Evolutionary conservation across 1,140 invertebrate genomes (phyloP).

Genomic region (Drosophila ananassae): DNA sequence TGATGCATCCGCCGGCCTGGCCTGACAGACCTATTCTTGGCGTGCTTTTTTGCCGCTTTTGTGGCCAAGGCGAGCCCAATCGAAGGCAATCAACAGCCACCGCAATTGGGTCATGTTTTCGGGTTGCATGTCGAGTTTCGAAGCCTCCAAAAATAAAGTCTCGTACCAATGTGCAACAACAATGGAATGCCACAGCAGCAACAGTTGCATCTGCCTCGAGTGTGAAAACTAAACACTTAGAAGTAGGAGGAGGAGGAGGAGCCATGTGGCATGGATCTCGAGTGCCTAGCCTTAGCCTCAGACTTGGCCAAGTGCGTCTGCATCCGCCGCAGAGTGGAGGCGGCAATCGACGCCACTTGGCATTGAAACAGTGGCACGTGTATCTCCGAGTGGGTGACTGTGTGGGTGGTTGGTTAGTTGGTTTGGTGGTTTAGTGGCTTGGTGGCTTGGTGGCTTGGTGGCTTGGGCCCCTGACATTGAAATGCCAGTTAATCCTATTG

Average conservation of each 20-base stretch:
- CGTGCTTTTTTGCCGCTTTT: neutral
- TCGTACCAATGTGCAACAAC: constrained; percentile 26
- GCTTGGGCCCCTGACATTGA: constrained; percentile 59
- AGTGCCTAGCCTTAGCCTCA: constrained; percentile 23
- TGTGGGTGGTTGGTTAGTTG: constrained; percentile 1
- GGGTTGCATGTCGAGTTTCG: constrained; percentile 2
- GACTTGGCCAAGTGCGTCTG: constrained; percentile 39
- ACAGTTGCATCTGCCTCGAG: constrained; percentile 50
- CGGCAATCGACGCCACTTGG: constrained; percentile 56
- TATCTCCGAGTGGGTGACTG: neutral
- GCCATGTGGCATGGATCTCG: constrained; percentile 40
- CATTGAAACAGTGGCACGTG: constrained; percentile 67
- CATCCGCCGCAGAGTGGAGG: constrained; percentile 42
- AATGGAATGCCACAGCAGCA: constrained; percentile 21
- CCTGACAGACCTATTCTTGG: constrained; percentile 18
- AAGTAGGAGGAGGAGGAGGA: constrained; percentile 3
- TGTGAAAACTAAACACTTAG: constrained; percentile 51
- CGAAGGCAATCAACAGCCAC: constrained; percentile 6
- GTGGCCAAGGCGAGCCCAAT: constrained; percentile 16
- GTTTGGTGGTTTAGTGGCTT: neutral
- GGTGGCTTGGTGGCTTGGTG: constrained; percentile 25
- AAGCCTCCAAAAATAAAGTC: neutral
- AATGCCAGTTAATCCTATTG: constrained; percentile 63
- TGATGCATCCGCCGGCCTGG: constrained; percentile 5
- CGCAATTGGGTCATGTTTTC: constrained; percentile 15